A percentile compares a stretch with the other conserved stretches of the same genome.
phyloP scores from a whole-genome alignment of 2,888 invertebrate genomes.

The Harpalus rubripes region DNA sequence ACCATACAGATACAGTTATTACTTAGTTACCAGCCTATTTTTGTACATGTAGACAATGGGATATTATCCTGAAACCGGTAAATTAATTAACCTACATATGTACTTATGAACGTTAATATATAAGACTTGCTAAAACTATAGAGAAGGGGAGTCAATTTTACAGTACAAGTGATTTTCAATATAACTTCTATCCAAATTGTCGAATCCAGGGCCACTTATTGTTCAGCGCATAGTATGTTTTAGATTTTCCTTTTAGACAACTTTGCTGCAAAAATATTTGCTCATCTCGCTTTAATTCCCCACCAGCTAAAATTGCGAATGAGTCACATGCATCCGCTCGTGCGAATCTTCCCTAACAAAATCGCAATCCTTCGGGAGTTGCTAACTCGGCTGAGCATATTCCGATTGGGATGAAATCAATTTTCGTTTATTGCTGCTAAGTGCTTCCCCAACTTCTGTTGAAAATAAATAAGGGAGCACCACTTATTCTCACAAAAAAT shows the following conservation, averaged over 20 bases:
- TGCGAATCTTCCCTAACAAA: conserved; percentile 27
- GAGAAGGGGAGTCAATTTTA: too few species aligned
- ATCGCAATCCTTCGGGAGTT: conserved; percentile 54
- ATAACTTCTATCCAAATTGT: too few species aligned
- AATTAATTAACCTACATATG: too few species aligned
- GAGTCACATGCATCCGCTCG: conserved; percentile 1
- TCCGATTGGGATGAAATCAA: conserved; percentile 60
- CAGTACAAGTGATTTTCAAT: too few species aligned
- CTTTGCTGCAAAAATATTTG: background rate
- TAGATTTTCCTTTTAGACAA: background rate
- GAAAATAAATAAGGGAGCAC: conserved; percentile 59
- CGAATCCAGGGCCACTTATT: too few species aligned
- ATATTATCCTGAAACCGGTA: too few species aligned
- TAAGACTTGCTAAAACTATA: too few species aligned
- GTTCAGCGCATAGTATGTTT: background rate
- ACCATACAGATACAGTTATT: too few species aligned
- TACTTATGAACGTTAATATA: too few species aligned
- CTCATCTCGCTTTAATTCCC: background rate
- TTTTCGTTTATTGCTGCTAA: conserved; percentile 62
- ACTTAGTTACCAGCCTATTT: too few species aligned
- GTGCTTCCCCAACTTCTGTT: conserved; percentile 50
- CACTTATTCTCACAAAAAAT: conserved; percentile 51
- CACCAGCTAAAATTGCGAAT: background rate
- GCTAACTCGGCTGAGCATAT: conserved; percentile 59
- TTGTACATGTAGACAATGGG: too few species aligned